phyloP scores from a whole-genome alignment of 1,140 invertebrate species.

The Lasioglossum baleicum region DNA sequence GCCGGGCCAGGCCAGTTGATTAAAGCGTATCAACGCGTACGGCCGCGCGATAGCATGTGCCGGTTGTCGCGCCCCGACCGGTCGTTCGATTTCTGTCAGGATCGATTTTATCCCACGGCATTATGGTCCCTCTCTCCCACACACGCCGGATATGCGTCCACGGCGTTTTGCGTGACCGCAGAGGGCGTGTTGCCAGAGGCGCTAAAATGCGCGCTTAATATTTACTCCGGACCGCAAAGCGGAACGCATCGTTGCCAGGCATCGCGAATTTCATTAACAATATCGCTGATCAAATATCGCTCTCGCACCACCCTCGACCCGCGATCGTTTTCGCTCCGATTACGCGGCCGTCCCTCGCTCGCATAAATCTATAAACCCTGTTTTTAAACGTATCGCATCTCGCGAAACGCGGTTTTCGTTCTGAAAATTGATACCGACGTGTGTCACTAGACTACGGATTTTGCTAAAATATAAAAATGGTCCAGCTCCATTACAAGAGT shows the following conservation, averaged over 20 bases:
- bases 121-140: neutral
- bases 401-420: too few species aligned
- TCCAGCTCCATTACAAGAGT: too few species aligned
- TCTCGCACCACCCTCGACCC: neutral
- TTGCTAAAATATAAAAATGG: too few species aligned
- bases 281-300: slow-evolving; percentile 44
- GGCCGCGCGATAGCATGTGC: neutral
- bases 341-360: too few species aligned
- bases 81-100: slow-evolving; percentile 18
- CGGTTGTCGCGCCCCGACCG: too few species aligned
- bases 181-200: slow-evolving; percentile 56
- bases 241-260: slow-evolving; percentile 52
- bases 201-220: slow-evolving; percentile 60
- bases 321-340: neutral
- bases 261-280: slow-evolving; percentile 60
- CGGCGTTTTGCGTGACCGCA: slow-evolving; percentile 34
- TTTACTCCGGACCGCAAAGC: slow-evolving; percentile 57
- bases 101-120: slow-evolving; percentile 46
- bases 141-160: slow-evolving; percentile 7
- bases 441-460: too few species aligned
- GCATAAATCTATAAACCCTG: neutral
- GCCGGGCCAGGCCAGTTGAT: too few species aligned
- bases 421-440: too few species aligned
- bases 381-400: neutral
- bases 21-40: neutral